Evolutionary conservation across 2,113 vertebrate genomes (phyloP), one percentile per base, ranked within the genome.

Genomic region (Pavo muticus): DNA sequence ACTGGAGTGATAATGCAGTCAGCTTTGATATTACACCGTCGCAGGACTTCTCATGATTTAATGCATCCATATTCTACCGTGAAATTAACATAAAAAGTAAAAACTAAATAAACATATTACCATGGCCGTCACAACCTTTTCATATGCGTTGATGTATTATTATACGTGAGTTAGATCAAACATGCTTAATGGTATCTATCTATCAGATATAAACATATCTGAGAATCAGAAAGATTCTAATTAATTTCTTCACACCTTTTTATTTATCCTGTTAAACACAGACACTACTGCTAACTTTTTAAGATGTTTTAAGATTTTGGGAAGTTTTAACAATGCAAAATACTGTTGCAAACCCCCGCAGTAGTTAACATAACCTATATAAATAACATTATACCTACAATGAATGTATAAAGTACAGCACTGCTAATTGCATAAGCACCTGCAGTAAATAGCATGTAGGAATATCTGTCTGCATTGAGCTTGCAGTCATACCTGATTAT

Each of bases 1-100:
- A 99, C 75, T 99, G 99, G 78, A 99, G 97, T 3, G 99, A 99
- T 78, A 99, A 96, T 37, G 98, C 98, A 23, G 97, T 97, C 84
- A 99, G 92, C 95, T 98, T 98, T 14, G 97, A 97, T 93, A 98
- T 97, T 73, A 99, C 72, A 61, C 80, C 84, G 86, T 99, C 98
- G 87, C 98, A 98, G 52, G 98, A 97, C 65, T 95, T 96, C 37
- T 98, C 98, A 93, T 91, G 82, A 91, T 94, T 97, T 87, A 99
- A 73, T 92, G 99, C 98, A 79, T 98, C 97, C 64, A 98, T 73
- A 63, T 97, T 96, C 99, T 99, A 90, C 54, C 70, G 91, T 11
- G 79, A 93, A 96, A 94, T 70, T 47, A 77, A 87, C 77, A 96
- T 18, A 42, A 90, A 92, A 35, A 91, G 44, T 30, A 74, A 72